Percentiles rank a stretch among this genome's conserved stretches.
These are phyloP conservation scores for Bovichtus variegatus DNA, from an alignment of 2,797 vertebrate species.

Conservation along the genomic window DNA sequence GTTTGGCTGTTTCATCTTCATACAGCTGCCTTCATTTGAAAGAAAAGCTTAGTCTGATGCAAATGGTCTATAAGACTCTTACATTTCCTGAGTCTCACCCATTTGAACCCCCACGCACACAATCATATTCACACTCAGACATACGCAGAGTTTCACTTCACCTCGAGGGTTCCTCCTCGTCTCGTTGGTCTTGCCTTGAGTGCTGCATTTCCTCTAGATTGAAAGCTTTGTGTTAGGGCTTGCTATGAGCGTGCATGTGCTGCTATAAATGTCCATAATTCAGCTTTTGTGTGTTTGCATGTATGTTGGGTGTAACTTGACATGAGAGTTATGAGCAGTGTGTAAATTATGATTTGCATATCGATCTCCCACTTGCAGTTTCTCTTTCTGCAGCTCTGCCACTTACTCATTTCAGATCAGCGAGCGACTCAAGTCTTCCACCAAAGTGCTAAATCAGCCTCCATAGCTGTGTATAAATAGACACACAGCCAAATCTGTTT, in stretches of 20 bases:
- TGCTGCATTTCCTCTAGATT: conserved; percentile 25
- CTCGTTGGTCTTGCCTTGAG: conserved; percentile 11
- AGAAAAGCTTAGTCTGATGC: conserved; percentile 26
- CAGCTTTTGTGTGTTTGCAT: conserved; percentile 26
- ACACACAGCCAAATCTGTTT: conserved; percentile 69
- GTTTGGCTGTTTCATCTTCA: conserved; percentile 34
- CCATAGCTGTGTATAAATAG: conserved; percentile 44
- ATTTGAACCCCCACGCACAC: conserved; percentile 1
- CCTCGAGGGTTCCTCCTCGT: not conserved
- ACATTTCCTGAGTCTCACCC: conserved; percentile 14
- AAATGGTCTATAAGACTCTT: conserved; percentile 20
- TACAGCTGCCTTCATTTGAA: conserved; percentile 40
- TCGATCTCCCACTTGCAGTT: conserved; percentile 29
- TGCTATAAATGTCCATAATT: conserved; percentile 24
- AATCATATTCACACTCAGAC: conserved; percentile 6
- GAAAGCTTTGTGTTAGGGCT: conserved; percentile 29
- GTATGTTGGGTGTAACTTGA: conserved; percentile 13
- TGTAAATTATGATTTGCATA: conserved; percentile 47
- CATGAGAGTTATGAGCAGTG: conserved; percentile 31
- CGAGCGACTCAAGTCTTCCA: not conserved
- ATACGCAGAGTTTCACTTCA: conserved; percentile 34
- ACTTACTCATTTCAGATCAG: conserved; percentile 27
- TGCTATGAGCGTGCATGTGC: not conserved
- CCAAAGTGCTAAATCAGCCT: conserved; percentile 63
- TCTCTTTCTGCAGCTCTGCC: conserved; percentile 1